These are phyloP conservation scores for Athalia cordata DNA, from an alignment of 2,888 invertebrate genomes.

Conservation along the genomic window DNA sequence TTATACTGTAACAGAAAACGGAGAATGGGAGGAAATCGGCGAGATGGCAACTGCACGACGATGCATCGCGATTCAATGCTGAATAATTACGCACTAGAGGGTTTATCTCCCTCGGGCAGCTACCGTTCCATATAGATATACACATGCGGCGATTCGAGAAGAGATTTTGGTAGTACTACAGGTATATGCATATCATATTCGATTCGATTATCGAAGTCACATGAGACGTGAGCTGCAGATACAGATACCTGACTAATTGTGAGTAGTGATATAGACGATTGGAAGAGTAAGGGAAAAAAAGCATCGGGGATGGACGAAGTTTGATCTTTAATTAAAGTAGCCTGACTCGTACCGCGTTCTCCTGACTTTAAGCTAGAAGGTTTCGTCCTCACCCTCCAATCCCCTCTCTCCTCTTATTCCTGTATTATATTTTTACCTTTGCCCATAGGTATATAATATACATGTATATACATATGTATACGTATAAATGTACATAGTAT, in stretches of 20 bases:
- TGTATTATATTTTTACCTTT: background rate
- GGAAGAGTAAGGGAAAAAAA: background rate
- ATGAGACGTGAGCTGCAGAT: background rate
- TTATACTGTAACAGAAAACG: background rate
- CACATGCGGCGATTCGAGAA: too few species aligned
- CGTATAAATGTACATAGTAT: too few species aligned
- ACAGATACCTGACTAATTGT: background rate
- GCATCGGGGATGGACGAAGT: background rate
- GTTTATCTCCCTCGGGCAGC: slow-evolving; percentile 23
- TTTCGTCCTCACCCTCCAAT: background rate
- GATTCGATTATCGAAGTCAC: too few species aligned
- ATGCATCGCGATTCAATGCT: background rate
- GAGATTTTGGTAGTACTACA: too few species aligned
- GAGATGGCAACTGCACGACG: background rate
- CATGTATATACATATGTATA: too few species aligned
- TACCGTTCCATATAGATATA: background rate
- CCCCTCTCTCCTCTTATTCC: background rate
- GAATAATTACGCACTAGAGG: slow-evolving; percentile 8
- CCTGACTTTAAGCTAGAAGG: background rate
- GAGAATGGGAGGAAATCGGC: too few species aligned
- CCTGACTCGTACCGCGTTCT: slow-evolving; percentile 10
- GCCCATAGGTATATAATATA: too few species aligned
- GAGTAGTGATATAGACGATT: background rate
- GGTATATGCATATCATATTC: too few species aligned
- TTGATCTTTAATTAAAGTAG: slow-evolving; percentile 37